phyloP scores from a whole-genome alignment of 2,888 invertebrate genomes.

The Odontothrips loti region DNA sequence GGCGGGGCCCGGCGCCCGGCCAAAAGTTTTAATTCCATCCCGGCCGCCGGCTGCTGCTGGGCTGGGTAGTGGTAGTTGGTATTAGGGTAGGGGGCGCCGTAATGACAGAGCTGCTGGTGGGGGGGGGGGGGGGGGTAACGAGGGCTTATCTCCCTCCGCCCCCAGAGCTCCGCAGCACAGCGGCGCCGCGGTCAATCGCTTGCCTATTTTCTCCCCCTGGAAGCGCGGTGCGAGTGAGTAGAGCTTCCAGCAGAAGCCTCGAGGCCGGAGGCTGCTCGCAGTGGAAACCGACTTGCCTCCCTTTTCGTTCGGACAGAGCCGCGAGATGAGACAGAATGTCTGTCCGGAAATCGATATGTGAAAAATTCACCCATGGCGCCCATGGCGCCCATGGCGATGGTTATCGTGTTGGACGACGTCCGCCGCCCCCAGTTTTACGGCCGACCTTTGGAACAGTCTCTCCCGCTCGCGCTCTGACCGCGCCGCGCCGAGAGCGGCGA shows the following conservation, averaged over 20 bases:
- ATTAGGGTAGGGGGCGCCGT: not conserved
- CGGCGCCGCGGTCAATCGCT: not conserved
- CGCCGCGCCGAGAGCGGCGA: not conserved
- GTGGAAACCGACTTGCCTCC: too few species aligned
- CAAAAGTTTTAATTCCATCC: slow-evolving; percentile 23
- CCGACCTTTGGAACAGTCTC: not conserved
- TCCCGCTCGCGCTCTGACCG: too few species aligned
- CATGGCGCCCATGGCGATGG: too few species aligned
- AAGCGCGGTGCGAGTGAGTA: not conserved
- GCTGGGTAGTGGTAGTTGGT: not conserved
- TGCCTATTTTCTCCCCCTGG: not conserved
- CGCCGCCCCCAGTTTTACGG: not conserved
- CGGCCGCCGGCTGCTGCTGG: not conserved
- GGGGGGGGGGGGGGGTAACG: not conserved
- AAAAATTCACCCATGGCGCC: too few species aligned
- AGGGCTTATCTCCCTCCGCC: not conserved
- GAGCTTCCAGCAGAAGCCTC: too few species aligned
- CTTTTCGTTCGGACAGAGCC: too few species aligned
- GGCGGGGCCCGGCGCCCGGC: not conserved
- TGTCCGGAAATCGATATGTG: too few species aligned
- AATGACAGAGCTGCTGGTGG: not conserved
- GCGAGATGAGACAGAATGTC: too few species aligned
- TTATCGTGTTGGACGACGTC: not conserved
- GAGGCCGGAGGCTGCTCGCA: too few species aligned
- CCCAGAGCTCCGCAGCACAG: too few species aligned